phyloP scores from a whole-genome alignment of 2,888 invertebrate genomes.

The Craniophora ligustri region DNA sequence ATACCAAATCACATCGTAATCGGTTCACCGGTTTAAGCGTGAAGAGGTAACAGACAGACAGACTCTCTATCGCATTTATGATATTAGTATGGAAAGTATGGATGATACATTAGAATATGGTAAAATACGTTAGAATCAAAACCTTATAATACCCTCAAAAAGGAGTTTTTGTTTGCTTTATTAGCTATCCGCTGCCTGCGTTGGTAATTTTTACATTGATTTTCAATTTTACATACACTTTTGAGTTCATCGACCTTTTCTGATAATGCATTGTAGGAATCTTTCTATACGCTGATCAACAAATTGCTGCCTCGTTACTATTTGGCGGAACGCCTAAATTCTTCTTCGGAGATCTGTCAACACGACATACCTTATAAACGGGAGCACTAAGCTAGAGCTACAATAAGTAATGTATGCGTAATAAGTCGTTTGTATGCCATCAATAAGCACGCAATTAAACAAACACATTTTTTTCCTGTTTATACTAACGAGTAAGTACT shows the following conservation, averaged over 20 bases:
- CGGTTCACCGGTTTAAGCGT: too few species aligned
- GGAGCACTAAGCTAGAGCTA: not conserved
- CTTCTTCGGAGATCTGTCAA: not conserved
- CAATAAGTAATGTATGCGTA: not conserved
- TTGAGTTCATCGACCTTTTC: not conserved
- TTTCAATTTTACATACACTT: not conserved
- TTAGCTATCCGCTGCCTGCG: not conserved
- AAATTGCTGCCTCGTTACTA: not conserved
- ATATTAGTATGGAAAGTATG: too few species aligned
- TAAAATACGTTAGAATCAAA: too few species aligned
- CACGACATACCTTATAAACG: not conserved
- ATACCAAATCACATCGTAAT: too few species aligned
- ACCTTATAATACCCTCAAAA: too few species aligned
- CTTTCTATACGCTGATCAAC: too few species aligned
- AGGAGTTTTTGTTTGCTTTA: not conserved
- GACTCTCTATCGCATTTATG: too few species aligned
- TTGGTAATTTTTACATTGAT: not conserved
- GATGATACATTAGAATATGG: too few species aligned
- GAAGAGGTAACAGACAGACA: too few species aligned
- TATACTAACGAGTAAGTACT: constrained; percentile 15
- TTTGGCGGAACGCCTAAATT: not conserved
- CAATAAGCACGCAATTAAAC: constrained; percentile 8
- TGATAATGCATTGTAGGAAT: not conserved
- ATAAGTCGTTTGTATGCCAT: constrained; percentile 11
- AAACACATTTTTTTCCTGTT: constrained; percentile 37